phyloP scores from a whole-genome alignment of 2,113 vertebrate species.

The Telmatochromis bifrenatus region DNA sequence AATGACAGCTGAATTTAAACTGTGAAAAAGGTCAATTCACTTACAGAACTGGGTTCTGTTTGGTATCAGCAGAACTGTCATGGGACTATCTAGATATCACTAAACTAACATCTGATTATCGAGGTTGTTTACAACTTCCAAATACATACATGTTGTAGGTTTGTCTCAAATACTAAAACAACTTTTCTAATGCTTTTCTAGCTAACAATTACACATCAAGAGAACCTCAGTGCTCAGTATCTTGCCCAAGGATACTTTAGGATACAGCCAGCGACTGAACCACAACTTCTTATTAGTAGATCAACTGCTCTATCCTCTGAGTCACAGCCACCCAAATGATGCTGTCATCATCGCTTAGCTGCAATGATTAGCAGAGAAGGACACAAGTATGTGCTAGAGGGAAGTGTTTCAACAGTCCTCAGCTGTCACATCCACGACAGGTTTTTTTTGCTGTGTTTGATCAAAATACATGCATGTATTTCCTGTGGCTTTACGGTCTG shows the following conservation, averaged over 20 bases:
- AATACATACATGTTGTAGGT: neutral
- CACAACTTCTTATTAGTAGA: neutral
- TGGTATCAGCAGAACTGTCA: neutral
- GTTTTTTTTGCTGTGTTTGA: slow-evolving; percentile 21
- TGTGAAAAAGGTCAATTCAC: slow-evolving; percentile 2
- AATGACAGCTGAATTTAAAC: slow-evolving; percentile 29
- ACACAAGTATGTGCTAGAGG: neutral
- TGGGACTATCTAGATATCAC: neutral
- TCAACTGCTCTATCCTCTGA: rapidly evolving
- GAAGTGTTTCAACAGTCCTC: neutral
- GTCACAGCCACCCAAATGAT: neutral
- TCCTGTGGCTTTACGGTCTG: neutral
- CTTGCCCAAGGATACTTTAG: neutral
- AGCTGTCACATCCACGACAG: slow-evolving; percentile 8
- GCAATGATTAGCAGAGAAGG: neutral
- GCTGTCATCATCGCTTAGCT: neutral
- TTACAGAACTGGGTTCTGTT: neutral
- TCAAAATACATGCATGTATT: slow-evolving; percentile 11
- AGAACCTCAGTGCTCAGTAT: neutral
- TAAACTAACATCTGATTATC: neutral
- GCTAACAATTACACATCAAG: neutral
- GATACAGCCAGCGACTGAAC: neutral
- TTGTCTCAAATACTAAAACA: neutral
- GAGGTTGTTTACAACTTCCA: neutral
- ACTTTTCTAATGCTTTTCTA: neutral